Conservation (phyloP, 2,888 invertebrate species). For the Tetragnatha montana region DNA sequence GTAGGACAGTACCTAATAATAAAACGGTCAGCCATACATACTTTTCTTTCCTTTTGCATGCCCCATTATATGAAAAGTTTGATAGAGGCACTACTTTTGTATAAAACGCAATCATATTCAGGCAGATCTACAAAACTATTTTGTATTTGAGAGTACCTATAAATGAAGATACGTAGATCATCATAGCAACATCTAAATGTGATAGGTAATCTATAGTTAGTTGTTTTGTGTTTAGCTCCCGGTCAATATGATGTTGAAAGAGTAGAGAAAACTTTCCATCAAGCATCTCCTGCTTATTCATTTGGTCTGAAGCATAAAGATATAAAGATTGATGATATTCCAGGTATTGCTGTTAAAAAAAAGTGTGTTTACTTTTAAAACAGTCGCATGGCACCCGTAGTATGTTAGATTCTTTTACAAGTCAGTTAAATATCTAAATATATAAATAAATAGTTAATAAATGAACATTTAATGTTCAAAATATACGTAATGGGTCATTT, state of each 20-base stretch:
- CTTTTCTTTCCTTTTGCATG: no score
- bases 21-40: no score
- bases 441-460: neutral
- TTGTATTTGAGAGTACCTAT: no score
- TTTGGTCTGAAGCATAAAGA: conserved; percentile 81
- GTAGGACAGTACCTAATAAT: no score
- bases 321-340: conserved; percentile 70
- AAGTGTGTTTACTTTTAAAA: no score
- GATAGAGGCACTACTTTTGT: no score
- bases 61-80: no score
- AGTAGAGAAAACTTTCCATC: conserved; percentile 73
- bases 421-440: neutral
- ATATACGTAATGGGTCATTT: neutral
- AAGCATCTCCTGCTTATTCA: conserved; percentile 82
- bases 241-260: conserved; percentile 55
- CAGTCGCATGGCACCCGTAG: neutral
- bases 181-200: no score
- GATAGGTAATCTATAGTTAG: no score
- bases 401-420: neutral
- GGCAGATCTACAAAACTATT: no score
- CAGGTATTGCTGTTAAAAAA: conserved; percentile 59
- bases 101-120: no score
- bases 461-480: neutral
- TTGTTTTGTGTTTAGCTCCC: conserved; percentile 23
- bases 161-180: no score